Evolutionary conservation across 2,797 vertebrate genomes (phyloP).

Genomic region (Nannoperca australis): DNA sequence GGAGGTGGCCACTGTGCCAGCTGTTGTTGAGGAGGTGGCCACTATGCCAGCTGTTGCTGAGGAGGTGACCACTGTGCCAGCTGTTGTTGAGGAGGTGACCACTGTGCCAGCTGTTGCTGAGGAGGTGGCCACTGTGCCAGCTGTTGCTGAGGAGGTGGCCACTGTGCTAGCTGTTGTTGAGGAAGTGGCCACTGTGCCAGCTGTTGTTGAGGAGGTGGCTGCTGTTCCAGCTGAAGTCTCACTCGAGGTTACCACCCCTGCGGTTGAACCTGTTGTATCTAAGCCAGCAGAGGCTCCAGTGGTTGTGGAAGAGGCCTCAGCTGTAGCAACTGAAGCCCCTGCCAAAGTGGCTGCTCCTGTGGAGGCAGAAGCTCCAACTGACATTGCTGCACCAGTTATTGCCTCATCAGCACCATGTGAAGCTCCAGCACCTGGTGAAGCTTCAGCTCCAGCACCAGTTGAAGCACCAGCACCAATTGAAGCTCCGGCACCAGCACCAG

Average conservation of each 20-base stretch:
- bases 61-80: too few species aligned
- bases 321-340: neutral
- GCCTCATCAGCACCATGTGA: conserved; percentile 14
- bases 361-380: conserved; percentile 32
- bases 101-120: conserved; percentile 14
- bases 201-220: conserved; percentile 27
- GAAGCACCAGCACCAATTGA: conserved; percentile 10
- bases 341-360: conserved; percentile 31
- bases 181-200: too few species aligned
- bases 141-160: neutral
- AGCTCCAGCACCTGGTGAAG: neutral
- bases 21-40: too few species aligned
- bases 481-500: conserved; percentile 20
- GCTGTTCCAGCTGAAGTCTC: conserved; percentile 18
- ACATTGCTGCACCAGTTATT: conserved; percentile 27
- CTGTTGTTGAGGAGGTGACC: too few species aligned
- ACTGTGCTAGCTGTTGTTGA: too few species aligned
- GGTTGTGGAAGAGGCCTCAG: conserved; percentile 26
- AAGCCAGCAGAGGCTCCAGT: conserved; percentile 25
- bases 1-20: conserved; percentile 4
- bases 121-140: conserved; percentile 5
- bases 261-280: conserved; percentile 35
- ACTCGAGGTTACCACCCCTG: conserved; percentile 26
- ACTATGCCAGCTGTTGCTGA: too few species aligned
- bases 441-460: neutral